A percentile compares a stretch with the other conserved stretches of the same genome.
These are phyloP conservation scores for Octomys mimax DNA, from an alignment of 2,797 vertebrate species.

Conservation along the genomic window DNA sequence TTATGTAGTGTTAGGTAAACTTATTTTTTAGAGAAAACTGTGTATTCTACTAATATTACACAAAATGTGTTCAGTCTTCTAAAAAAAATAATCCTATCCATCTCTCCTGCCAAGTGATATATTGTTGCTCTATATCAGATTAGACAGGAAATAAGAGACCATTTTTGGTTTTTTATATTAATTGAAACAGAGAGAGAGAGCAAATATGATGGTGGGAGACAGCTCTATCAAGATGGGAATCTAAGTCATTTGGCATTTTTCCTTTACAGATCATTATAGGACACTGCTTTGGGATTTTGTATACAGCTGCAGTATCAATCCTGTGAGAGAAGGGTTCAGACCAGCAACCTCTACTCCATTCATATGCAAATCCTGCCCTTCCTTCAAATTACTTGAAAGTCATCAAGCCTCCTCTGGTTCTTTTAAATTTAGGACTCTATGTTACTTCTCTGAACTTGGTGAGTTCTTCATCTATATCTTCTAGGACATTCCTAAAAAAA, in stretches of 20 bases:
- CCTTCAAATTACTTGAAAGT: slow-evolving; percentile 47
- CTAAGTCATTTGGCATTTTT: neutral
- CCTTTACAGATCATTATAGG: neutral
- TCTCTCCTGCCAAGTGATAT: neutral
- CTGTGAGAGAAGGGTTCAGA: neutral
- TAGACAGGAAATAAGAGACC: neutral
- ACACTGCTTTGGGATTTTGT: neutral
- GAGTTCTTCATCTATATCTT: neutral
- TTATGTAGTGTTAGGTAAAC: neutral
- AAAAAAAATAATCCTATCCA: neutral
- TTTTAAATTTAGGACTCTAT: slow-evolving; percentile 7
- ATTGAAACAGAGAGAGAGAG: neutral
- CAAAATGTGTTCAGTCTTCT: slow-evolving; percentile 10
- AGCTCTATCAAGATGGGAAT: slow-evolving; percentile 20
- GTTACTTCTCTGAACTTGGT: neutral
- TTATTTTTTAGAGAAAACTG: neutral
- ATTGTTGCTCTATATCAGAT: neutral
- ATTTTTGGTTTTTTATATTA: neutral
- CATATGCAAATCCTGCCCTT: slow-evolving; percentile 35
- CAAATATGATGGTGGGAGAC: neutral
- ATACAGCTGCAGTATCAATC: neutral
- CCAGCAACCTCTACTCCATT: slow-evolving; percentile 6
- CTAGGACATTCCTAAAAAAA: neutral
- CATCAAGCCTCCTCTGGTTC: neutral
- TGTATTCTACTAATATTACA: neutral